These are phyloP conservation scores for Drosophila meridiana DNA, from an alignment of 2,888 invertebrate species.

Conservation along the genomic window DNA sequence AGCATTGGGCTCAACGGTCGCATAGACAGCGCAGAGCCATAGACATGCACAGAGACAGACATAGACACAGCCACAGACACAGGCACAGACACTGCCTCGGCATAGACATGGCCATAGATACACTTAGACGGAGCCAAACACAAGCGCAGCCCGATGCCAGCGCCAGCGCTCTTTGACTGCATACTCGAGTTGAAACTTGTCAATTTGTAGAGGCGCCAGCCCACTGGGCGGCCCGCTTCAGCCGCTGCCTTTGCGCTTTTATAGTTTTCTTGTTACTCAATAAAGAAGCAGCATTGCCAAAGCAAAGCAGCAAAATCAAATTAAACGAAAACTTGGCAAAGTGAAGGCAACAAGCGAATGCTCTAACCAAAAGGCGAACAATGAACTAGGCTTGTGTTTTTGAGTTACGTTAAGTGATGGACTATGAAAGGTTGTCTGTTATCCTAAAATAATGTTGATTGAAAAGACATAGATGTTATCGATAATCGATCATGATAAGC, in stretches of 20 bases:
- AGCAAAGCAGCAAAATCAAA: conserved; percentile 59
- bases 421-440: too few relatives aligned
- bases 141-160: conserved; percentile 19
- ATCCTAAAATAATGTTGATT: too few relatives aligned
- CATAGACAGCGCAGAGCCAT: conserved; percentile 32
- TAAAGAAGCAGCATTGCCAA: conserved; percentile 43
- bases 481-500: too few relatives aligned
- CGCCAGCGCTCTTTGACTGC: conserved; percentile 72
- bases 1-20: conserved; percentile 35
- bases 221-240: conserved; percentile 20
- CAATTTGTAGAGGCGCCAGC: conserved; percentile 65
- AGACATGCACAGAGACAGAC: conserved; percentile 18
- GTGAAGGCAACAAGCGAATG: background rate
- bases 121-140: conserved; percentile 24
- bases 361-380: conserved; percentile 8
- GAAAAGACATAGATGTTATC: too few relatives aligned
- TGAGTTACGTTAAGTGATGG: background rate
- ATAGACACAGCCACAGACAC: conserved; percentile 5
- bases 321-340: conserved; percentile 6
- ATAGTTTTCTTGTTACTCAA: conserved; percentile 68
- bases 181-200: conserved; percentile 77
- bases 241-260: conserved; percentile 62
- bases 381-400: background rate
- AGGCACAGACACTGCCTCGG: background rate
- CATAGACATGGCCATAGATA: conserved; percentile 27